Base-by-base conservation (phyloP, 2,888 invertebrate species). In the Odontocolon sp. region DNA sequence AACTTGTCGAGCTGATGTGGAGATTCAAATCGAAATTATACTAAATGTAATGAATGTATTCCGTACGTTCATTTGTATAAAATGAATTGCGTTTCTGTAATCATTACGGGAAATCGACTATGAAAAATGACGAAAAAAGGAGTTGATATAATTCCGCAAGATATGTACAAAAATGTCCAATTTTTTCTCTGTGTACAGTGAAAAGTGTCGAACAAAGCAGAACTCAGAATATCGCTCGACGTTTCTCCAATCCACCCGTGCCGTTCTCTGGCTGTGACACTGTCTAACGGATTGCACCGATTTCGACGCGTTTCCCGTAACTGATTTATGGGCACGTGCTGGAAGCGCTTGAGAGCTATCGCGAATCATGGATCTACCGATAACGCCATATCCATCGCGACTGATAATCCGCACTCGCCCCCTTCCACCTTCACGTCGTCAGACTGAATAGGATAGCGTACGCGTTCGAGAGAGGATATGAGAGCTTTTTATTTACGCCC, bases 401-500 rank as follows among this genome's bases (percentile, higher is more conserved):
- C 59, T 52, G 66, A 77, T 72, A 72, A 73, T 77, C 63, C 68
- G 45, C 18, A 47, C 31, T 26, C 59, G 21, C 45, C 16, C 57
- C n/a, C 1, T 21, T 1, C 66, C 26, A 14, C 54, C 28, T 8
- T 33, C 16, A 21, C 21, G 16, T 40, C 40, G 26, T 31, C 16
- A 36, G 72, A 73, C 66, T 67, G 69, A 76, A 72, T 47, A 63
- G 73, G 61, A 63, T 68, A 69, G 67, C 52, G 28, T 28, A 40
- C n/a, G 64, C 47, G 56, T 54, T 56, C 26, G 42, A 31, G 47
- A 61, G 23, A 31, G 23, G 21, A 69, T 61, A 69, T 26, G 38
- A 57, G 33, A 47, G 61, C 78, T 68, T 81, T 83, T 81, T 81
- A 82, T 82, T 85, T 80, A 81, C 85, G 80, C 78, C 77, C 80